Percentiles rank a stretch among this genome's conserved stretches.
Evolutionary conservation across 2,888 invertebrate species (phyloP).

Genomic region (Asteroscopus sphinx): DNA sequence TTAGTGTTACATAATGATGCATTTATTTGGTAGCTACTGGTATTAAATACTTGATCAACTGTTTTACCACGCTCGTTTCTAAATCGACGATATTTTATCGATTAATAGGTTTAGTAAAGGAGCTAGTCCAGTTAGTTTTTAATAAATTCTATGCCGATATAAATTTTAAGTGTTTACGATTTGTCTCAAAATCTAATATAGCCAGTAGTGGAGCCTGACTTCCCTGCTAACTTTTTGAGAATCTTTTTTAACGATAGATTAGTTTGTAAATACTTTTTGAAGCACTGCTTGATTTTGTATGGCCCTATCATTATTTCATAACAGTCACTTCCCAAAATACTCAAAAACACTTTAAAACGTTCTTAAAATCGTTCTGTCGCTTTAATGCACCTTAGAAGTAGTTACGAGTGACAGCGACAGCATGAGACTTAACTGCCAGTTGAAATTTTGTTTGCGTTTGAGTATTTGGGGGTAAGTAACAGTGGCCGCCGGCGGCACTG

Average conservation of each 20-base stretch:
- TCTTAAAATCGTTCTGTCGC: too few relatives aligned
- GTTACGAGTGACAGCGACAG: too few relatives aligned
- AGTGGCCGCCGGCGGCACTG: background rate
- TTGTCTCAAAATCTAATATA: conserved; percentile 75
- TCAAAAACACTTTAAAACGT: too few relatives aligned
- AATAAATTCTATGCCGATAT: conserved; percentile 79
- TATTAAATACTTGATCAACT: conserved; percentile 31
- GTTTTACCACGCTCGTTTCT: conserved; percentile 50
- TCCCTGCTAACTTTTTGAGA: conserved; percentile 58
- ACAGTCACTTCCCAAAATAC: too few relatives aligned
- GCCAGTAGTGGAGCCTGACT: conserved; percentile 62
- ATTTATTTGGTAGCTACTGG: conserved; percentile 46
- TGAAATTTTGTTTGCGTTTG: too few relatives aligned
- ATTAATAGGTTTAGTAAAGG: conserved; percentile 78
- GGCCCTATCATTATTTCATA: conserved; percentile 30
- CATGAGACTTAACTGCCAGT: too few relatives aligned
- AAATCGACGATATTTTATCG: conserved; percentile 55
- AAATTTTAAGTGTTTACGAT: conserved; percentile 67
- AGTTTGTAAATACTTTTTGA: conserved; percentile 36
- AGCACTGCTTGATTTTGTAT: conserved; percentile 44
- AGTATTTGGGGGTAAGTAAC: too few relatives aligned
- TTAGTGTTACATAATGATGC: conserved; percentile 1
- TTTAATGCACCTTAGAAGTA: too few relatives aligned
- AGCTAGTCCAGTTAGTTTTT: conserved; percentile 85
- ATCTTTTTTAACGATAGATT: conserved; percentile 57